Conservation (phyloP, 2,113 vertebrate genomes). For the Myocastor coypus region DNA sequence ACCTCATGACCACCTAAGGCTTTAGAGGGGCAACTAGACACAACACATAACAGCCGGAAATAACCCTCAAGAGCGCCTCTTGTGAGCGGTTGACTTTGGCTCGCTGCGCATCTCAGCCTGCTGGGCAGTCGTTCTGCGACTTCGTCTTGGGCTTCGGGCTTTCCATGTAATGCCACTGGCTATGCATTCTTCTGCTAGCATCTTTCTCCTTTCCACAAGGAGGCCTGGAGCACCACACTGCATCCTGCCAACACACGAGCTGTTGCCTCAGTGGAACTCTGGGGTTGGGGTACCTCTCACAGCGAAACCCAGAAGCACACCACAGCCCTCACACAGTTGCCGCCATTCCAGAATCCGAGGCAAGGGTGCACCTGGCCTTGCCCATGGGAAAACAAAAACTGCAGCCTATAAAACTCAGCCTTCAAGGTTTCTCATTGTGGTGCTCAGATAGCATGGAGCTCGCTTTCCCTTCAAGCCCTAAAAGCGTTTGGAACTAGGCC, state of each 20-base stretch:
- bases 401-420: background rate
- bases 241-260: background rate
- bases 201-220: background rate
- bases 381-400: background rate
- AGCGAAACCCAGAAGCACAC: rapidly evolving
- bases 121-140: background rate
- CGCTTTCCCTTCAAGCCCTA: background rate
- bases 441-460: background rate
- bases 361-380: rapidly evolving
- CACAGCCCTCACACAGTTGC: rapidly evolving
- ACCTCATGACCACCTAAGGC: no score
- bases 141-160: background rate
- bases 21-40: no score
- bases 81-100: background rate
- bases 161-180: background rate
- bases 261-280: background rate
- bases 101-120: background rate
- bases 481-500: background rate
- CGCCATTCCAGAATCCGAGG: background rate
- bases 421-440: background rate
- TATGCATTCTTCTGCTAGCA: no score
- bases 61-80: background rate
- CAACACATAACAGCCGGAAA: background rate
- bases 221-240: background rate
- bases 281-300: no score